Percentiles rank a stretch among this genome's conserved stretches.
phyloP scores from a whole-genome alignment of 2,888 invertebrate species.

The Hyposoter didymator region DNA sequence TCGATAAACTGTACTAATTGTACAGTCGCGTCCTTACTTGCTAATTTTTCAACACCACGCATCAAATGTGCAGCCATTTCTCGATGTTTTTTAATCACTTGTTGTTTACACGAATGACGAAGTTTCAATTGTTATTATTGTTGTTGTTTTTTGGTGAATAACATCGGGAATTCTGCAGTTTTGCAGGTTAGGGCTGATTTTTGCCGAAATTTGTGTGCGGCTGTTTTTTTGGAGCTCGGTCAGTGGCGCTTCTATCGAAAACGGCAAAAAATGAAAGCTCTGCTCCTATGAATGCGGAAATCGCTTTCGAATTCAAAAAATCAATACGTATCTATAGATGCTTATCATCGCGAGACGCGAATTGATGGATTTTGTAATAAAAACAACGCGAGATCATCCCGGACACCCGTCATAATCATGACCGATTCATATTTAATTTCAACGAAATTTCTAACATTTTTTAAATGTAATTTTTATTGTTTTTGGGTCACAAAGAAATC shows the following conservation, averaged over 20 bases:
- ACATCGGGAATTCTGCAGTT: background rate
- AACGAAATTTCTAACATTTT: too few relatives aligned
- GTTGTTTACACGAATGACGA: background rate
- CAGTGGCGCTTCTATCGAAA: background rate
- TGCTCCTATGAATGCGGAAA: background rate
- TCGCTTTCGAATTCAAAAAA: background rate
- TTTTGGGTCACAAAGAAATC: too few relatives aligned
- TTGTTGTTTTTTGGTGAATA: background rate
- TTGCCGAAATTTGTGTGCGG: too few relatives aligned
- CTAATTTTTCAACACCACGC: slow-evolving; percentile 1
- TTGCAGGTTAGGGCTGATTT: background rate
- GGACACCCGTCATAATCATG: too few relatives aligned
- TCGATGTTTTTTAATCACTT: background rate
- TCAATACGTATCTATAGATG: too few relatives aligned
- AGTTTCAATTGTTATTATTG: background rate
- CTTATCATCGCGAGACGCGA: too few relatives aligned
- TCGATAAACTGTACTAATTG: background rate
- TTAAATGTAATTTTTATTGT: too few relatives aligned
- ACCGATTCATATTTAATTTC: too few relatives aligned
- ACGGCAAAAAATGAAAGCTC: background rate
- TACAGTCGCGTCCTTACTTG: background rate
- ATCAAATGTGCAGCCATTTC: slow-evolving; percentile 25
- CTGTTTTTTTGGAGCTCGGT: background rate
- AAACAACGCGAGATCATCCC: too few relatives aligned
- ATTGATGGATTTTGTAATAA: too few relatives aligned